Evolutionary conservation across 2,113 vertebrate genomes (phyloP).

Genomic region (Oryctolagus cuniculus): DNA sequence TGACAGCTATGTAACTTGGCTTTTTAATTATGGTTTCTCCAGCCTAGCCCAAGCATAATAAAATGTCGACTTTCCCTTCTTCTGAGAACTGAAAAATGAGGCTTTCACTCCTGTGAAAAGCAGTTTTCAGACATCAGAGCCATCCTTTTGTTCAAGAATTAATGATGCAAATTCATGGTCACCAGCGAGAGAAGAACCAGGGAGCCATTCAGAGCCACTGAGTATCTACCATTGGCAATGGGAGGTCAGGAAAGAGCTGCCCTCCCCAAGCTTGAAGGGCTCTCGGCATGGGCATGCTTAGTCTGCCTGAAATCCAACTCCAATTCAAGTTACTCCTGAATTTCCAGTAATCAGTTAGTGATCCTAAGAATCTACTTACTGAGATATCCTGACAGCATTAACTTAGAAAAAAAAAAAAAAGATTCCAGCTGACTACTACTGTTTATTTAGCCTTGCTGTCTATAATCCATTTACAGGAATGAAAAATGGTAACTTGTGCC

Average conservation of each 20-base stretch:
- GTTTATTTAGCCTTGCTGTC: constrained; percentile 8
- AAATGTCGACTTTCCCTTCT: constrained; percentile 47
- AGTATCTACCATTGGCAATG: not conserved
- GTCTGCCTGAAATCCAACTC: not conserved
- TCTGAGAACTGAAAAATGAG: constrained; percentile 27
- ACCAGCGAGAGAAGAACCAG: not conserved
- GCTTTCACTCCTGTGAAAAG: not conserved
- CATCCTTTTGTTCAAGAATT: constrained; percentile 27
- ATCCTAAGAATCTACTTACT: not conserved
- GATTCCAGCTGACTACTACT: not conserved
- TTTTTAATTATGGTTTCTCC: constrained; percentile 61
- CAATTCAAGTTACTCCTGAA: not conserved
- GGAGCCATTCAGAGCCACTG: not conserved
- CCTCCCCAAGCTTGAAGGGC: not conserved
- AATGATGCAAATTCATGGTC: not conserved
- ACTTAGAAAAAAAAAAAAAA: constrained; percentile 11
- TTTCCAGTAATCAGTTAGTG: not conserved
- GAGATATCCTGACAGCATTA: not conserved
- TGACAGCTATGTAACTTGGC: not conserved
- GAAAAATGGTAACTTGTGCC: not conserved
- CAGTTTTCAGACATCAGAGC: not conserved
- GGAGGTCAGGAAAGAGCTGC: not conserved
- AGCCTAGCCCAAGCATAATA: constrained; percentile 36
- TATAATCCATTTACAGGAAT: not conserved
- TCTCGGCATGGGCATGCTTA: not conserved